Percentiles rank a stretch among this genome's conserved stretches.
phyloP scores from a whole-genome alignment of 2,113 vertebrate species.

The Limnothrissa miodon region DNA sequence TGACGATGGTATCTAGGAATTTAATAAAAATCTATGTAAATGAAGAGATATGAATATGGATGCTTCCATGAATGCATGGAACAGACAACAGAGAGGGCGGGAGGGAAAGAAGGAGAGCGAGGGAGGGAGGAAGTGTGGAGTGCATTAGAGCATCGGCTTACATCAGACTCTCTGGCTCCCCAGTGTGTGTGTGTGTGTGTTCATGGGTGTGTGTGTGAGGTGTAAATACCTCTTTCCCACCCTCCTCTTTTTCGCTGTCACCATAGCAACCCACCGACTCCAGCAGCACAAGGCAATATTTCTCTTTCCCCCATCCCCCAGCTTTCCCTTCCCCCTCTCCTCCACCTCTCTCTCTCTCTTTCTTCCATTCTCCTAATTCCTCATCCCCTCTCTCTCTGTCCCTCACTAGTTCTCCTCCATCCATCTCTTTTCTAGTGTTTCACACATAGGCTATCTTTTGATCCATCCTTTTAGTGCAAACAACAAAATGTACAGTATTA shows the following conservation, averaged over 20 bases:
- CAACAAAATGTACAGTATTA: not conserved
- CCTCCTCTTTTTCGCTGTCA: constrained; percentile 35
- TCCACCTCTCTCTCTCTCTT: constrained; percentile 43
- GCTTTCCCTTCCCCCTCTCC: constrained; percentile 48
- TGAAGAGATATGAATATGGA: constrained; percentile 21
- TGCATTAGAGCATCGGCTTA: constrained; percentile 12
- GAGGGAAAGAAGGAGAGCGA: not conserved
- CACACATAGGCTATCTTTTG: not conserved
- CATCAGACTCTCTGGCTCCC: constrained; percentile 11
- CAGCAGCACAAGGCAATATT: constrained; percentile 44
- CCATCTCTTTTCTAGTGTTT: not conserved
- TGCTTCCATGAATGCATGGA: not conserved
- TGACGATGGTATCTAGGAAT: constrained; percentile 32
- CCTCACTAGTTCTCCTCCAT: not conserved
- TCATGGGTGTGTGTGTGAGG: not conserved
- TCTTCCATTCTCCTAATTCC: not conserved
- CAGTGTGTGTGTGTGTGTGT: constrained; percentile 11
- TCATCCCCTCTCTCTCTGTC: not conserved
- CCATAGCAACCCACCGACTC: constrained; percentile 52
- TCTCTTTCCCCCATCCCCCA: constrained; percentile 45
- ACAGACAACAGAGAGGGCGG: not conserved
- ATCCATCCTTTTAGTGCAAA: not conserved
- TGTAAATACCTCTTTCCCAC: constrained; percentile 20
- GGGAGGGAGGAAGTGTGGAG: not conserved
- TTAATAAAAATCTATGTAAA: constrained; percentile 31